Percentiles rank a stretch among this genome's conserved stretches.
Evolutionary conservation across 2,113 vertebrate genomes (phyloP).

Genomic region (Campylomormyrus numenius): DNA sequence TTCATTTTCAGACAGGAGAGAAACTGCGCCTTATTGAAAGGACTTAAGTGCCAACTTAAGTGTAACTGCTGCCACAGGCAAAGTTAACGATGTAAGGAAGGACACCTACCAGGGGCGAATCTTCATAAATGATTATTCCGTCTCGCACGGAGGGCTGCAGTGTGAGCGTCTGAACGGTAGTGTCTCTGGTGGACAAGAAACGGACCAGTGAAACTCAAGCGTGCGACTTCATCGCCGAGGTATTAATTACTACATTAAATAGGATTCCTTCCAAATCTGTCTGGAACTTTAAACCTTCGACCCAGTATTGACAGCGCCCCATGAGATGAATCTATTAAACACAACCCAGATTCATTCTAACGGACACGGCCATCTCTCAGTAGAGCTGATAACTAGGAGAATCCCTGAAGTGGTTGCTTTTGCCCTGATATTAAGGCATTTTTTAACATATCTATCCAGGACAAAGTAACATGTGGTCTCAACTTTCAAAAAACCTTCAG

Average conservation of each 20-base stretch:
- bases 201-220: neutral
- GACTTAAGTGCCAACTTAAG: neutral
- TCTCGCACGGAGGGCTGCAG: conserved; percentile 89
- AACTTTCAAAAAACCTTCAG: conserved; percentile 57
- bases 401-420: conserved; percentile 46
- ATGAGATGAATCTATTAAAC: conserved; percentile 34
- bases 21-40: neutral
- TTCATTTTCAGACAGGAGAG: neutral
- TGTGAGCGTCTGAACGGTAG: conserved; percentile 91
- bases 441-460: conserved; percentile 25
- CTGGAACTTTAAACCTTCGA: neutral
- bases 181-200: conserved; percentile 68
- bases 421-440: conserved; percentile 53
- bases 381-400: conserved; percentile 35
- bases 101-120: conserved; percentile 83
- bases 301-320: conserved; percentile 3
- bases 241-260: neutral
- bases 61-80: neutral
- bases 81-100: neutral
- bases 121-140: conserved; percentile 86
- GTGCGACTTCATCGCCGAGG: neutral
- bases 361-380: conserved; percentile 44
- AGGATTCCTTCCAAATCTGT: neutral
- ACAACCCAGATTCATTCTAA: conserved; percentile 48
- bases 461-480: neutral